Percentiles rank a stretch among this genome's conserved stretches.
Conservation (phyloP, 2,113 vertebrate genomes). For the Cariama cristata region DNA sequence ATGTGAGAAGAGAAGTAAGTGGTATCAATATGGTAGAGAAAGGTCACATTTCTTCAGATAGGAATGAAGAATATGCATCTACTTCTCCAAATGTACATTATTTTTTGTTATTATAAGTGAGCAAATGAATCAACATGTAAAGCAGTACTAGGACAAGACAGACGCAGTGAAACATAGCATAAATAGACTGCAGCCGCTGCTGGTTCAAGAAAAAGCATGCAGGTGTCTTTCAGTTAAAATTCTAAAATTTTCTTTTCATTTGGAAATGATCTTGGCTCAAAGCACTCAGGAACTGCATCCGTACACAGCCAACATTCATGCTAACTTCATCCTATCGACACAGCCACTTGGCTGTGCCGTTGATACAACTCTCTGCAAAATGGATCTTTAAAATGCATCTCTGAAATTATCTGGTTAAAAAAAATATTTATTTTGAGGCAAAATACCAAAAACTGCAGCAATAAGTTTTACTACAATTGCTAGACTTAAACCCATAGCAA, state of each 20-base stretch:
- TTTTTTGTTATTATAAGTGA: not conserved
- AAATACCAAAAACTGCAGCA: not conserved
- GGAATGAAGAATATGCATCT: not conserved
- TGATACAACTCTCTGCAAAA: not conserved
- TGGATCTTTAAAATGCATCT: not conserved
- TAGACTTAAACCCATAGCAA: not conserved
- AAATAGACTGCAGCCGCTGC: not conserved
- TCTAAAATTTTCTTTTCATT: not conserved
- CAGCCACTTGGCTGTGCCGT: not conserved
- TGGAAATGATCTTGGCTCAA: not conserved
- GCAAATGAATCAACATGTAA: not conserved
- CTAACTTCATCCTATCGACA: not conserved
- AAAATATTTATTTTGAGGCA: not conserved
- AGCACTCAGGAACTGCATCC: not conserved
- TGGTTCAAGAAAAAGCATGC: not conserved
- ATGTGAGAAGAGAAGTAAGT: not conserved
- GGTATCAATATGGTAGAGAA: not conserved
- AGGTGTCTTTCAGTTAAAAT: not conserved
- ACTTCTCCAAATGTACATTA: not conserved
- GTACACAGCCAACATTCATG: accelerated
- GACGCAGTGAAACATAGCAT: not conserved
- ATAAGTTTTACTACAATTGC: not conserved
- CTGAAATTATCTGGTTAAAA: not conserved
- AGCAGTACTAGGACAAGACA: not conserved
- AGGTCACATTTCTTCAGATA: not conserved